Evolutionary conservation across 2,888 invertebrate species (phyloP), one percentile per base, ranked within the genome.

Genomic region (Diarsia dahlii): DNA sequence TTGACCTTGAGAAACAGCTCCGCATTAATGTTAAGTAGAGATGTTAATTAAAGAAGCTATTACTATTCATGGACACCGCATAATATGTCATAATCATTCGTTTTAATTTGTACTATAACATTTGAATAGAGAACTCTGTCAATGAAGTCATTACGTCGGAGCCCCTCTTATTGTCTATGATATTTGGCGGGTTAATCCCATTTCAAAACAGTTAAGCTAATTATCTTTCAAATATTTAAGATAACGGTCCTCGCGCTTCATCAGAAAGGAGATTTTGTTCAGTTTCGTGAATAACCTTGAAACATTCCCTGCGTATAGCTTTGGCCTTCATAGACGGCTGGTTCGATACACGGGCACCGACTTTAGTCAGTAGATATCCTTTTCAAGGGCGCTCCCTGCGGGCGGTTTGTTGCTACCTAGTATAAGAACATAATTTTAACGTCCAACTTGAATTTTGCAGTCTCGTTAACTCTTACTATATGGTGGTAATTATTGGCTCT

Each of bases 291-390:
- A 83, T 83, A 84, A 76, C 84, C 80, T 87, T 87, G 87, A 86
- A 85, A 89, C 79, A 84, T 80, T 86, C 87, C 82, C 77, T 76
- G 76, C 69, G 87, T 79, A 79, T 87, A 86, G 68, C 86, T 88
- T 75, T 88, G 93, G 92, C 94, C 94, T 94, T 93, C 91, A 89
- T 80, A 86, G 87, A 78, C 89, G 87, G 87, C 84, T 92, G 93
- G 94, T 94, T 95, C 94, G 93, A 94, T 95, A 94, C 87, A 87
- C 89, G 87, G 90, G 74, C 74, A 90, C 89, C 86, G 87, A 86
- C 89, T 90, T 91, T 88, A 80, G 90, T 91, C 78, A 81, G 88
- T 85, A 85, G 90, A 91, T 92, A 92, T 93, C 90, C 91, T 92
- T 91, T 90, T 80, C 93, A 95, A 95, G 94, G 95, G 88, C 93